These are phyloP conservation scores for Seriola quinqueradiata DNA, from an alignment of 2,113 vertebrate genomes.

Conservation along the genomic window DNA sequence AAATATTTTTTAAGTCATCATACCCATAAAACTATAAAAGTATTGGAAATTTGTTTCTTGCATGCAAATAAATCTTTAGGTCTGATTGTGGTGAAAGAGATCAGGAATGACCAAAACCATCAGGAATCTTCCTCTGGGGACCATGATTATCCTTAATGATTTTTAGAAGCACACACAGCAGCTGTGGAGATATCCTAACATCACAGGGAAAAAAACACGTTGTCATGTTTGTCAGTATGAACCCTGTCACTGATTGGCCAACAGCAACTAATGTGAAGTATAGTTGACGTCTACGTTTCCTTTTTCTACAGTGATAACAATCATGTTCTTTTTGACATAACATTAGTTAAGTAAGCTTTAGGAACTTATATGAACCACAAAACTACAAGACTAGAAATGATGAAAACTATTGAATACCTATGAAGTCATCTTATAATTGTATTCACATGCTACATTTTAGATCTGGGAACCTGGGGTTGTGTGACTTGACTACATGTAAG, in stretches of 20 bases:
- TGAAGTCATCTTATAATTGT: neutral
- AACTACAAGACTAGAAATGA: neutral
- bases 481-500: neutral
- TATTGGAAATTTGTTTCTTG: neutral
- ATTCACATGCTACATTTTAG: no score
- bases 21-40: neutral
- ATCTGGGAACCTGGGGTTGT: neutral
- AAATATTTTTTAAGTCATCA: neutral
- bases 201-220: neutral
- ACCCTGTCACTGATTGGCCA: slow-evolving; percentile 2
- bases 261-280: neutral
- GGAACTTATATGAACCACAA: neutral
- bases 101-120: neutral
- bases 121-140: neutral
- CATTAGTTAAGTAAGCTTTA: neutral
- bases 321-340: neutral
- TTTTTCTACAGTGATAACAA: neutral
- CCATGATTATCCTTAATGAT: neutral
- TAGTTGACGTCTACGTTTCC: neutral
- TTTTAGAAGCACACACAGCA: neutral
- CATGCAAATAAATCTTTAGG: neutral
- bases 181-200: neutral
- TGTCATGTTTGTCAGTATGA: neutral
- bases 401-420: no score
- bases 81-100: neutral